Percentiles rank a stretch among this genome's conserved stretches.
These are phyloP conservation scores for Caenorhabditis tropicalis DNA, from an alignment of 1,140 invertebrate species.

Conservation along the genomic window DNA sequence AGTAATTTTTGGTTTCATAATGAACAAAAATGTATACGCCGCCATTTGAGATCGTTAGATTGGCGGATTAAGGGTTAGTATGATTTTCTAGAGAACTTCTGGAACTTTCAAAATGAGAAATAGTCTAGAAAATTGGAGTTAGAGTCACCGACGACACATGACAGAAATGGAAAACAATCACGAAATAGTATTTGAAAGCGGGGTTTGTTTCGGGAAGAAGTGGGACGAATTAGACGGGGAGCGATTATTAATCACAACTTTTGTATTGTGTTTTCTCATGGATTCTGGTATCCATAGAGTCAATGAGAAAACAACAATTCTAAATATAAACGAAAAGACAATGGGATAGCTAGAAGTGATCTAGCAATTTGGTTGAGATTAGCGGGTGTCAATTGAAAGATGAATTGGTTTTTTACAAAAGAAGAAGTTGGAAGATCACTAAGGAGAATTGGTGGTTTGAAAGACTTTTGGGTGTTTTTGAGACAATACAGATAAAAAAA, in stretches of 20 bases:
- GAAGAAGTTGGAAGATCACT: background rate
- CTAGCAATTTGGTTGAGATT: constrained; percentile 2
- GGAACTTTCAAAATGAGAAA: background rate
- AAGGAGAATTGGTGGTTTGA: background rate
- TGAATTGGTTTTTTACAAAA: background rate
- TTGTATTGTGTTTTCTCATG: background rate
- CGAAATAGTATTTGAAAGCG: constrained; percentile 1
- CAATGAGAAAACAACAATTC: background rate
- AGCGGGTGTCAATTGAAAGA: background rate
- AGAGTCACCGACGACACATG: constrained; percentile 27
- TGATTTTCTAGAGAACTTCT: constrained; percentile 5
- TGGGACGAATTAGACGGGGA: background rate
- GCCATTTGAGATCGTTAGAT: constrained; percentile 15
- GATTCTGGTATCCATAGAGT: background rate
- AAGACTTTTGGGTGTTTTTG: background rate
- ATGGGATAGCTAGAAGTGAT: background rate
- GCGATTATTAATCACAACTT: constrained; percentile 35
- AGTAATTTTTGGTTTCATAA: constrained; percentile 2
- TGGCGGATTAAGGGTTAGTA: background rate
- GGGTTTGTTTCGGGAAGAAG: background rate
- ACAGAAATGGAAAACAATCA: background rate
- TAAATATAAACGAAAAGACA: constrained; percentile 1
- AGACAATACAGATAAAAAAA: constrained; percentile 7
- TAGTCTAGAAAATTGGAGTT: constrained; percentile 16
- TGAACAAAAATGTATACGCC: background rate